Percentiles rank a stretch among this genome's conserved stretches.
Evolutionary conservation across 1,140 invertebrate genomes (phyloP).

Genomic region (Vollenhovia emeryi): DNA sequence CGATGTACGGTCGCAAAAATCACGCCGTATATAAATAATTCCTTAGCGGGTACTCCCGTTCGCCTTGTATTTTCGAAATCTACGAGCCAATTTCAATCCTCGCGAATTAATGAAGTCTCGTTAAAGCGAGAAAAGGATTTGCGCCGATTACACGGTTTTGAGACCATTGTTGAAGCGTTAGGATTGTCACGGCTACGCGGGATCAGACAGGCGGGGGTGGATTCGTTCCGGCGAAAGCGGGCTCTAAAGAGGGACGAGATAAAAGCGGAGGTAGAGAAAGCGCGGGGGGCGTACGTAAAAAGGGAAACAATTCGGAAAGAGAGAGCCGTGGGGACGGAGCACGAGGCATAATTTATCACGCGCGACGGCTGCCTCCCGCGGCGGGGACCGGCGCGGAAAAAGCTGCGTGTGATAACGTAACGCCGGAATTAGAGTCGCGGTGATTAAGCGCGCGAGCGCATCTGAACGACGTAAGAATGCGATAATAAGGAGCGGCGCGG

Average conservation of each 20-base stretch:
- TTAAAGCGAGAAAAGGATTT: constrained; percentile 24
- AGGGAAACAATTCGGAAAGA: constrained; percentile 61
- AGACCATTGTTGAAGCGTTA: constrained; percentile 34
- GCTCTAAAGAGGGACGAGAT: constrained; percentile 13
- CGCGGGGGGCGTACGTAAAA: not conserved
- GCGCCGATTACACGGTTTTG: not conserved
- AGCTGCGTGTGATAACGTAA: constrained; percentile 67
- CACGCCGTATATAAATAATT: not conserved
- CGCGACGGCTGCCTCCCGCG: constrained; percentile 40
- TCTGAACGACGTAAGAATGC: constrained; percentile 35
- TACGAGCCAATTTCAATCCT: not conserved
- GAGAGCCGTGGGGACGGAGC: constrained; percentile 53
- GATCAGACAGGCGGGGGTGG: not conserved
- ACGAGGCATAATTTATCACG: constrained; percentile 64
- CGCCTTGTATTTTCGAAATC: not conserved
- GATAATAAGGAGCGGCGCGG: constrained; percentile 12
- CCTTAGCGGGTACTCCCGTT: not conserved
- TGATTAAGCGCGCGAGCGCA: constrained; percentile 59
- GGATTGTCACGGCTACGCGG: not conserved
- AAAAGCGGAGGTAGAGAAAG: not conserved
- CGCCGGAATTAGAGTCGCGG: constrained; percentile 61
- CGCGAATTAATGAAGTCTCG: constrained; percentile 2
- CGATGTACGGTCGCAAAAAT: not conserved
- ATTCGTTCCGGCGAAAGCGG: not conserved
- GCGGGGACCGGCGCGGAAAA: constrained; percentile 21